These are phyloP conservation scores for Lagodon rhomboides DNA, from an alignment of 2,797 vertebrate species.

Conservation along the genomic window DNA sequence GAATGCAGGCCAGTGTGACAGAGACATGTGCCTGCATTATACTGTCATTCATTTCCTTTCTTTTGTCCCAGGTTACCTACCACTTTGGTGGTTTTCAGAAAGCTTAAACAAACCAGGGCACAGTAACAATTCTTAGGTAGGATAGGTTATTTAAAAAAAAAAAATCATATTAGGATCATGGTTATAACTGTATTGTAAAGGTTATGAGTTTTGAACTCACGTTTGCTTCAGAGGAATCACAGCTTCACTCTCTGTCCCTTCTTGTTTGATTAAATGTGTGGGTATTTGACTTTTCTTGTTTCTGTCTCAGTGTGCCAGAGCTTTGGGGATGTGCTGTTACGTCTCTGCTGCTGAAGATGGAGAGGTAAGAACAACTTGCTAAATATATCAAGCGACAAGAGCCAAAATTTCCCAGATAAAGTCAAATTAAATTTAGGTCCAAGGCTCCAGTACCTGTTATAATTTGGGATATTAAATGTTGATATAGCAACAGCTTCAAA, in stretches of 20 bases:
- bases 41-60: background rate
- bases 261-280: background rate
- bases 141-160: background rate
- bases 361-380: conserved; percentile 85
- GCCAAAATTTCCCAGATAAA: background rate
- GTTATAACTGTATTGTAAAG: background rate
- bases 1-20: background rate
- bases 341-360: conserved; percentile 92
- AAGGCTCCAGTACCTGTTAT: background rate
- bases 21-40: background rate
- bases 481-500: background rate
- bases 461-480: background rate
- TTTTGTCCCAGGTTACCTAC: background rate
- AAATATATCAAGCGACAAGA: background rate
- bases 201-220: background rate
- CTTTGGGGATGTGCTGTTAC: conserved; percentile 95
- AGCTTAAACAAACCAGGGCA: background rate
- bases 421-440: background rate
- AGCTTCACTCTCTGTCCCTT: background rate
- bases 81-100: background rate
- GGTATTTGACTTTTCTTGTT: background rate
- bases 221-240: background rate
- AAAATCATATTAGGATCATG: background rate
- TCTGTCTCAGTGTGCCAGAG: conserved; percentile 89
- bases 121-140: background rate